These are phyloP conservation scores for Onthophagus sagittarius DNA, from an alignment of 2,888 invertebrate genomes.

Conservation along the genomic window DNA sequence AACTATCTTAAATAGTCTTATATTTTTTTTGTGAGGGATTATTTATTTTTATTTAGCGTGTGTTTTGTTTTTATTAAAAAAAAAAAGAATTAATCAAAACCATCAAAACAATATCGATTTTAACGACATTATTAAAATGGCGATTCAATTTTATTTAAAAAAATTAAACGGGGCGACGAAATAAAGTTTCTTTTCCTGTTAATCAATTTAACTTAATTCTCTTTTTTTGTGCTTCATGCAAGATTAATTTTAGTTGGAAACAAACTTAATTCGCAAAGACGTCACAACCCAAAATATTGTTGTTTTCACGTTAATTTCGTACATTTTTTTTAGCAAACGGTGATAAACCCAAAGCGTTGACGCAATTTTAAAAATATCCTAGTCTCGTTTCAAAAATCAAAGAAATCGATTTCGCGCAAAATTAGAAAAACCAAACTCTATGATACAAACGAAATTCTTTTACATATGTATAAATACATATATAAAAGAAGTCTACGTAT, in stretches of 20 bases:
- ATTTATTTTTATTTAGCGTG: background rate
- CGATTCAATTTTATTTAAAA: background rate
- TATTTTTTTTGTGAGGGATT: background rate
- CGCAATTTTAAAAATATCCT: background rate
- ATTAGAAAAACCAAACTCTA: background rate
- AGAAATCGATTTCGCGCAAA: background rate
- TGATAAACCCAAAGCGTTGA: background rate
- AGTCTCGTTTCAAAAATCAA: too few species aligned
- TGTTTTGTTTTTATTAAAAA: too few species aligned
- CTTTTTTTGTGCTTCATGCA: background rate
- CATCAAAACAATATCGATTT: background rate
- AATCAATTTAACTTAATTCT: background rate
- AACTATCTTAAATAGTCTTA: background rate
- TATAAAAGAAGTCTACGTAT: background rate
- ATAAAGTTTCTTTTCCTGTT: constrained; percentile 25
- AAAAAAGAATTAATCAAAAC: background rate
- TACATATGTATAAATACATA: too few species aligned
- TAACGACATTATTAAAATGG: constrained; percentile 9
- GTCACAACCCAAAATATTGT: background rate
- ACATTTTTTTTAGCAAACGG: background rate
- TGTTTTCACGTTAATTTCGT: background rate
- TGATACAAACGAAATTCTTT: too few species aligned
- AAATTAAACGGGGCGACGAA: constrained; percentile 14
- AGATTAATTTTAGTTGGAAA: background rate
- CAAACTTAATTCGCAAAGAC: background rate